phyloP scores from a whole-genome alignment of 2,113 vertebrate genomes.

The Eleginops maclovinus region DNA sequence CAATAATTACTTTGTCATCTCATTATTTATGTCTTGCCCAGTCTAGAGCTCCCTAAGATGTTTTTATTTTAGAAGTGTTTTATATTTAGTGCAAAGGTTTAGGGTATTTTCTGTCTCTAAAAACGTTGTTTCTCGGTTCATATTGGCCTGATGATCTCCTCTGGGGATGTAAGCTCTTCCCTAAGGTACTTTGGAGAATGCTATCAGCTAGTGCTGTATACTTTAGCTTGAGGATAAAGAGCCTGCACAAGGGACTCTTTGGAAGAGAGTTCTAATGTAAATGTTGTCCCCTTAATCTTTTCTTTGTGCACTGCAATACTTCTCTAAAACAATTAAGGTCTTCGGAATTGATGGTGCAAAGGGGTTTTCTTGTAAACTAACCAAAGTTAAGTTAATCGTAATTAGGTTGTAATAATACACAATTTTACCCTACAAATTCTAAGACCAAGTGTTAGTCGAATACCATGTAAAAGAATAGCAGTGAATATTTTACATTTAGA shows the following conservation, averaged over 20 bases:
- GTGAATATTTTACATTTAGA: neutral
- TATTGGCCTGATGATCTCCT: slow-evolving; percentile 14
- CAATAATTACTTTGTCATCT: slow-evolving; percentile 54
- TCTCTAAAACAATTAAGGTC: too few species aligned
- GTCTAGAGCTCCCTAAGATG: neutral
- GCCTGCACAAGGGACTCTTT: neutral
- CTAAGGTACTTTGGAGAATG: slow-evolving; percentile 15
- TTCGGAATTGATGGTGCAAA: too few species aligned
- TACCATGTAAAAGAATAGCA: too few species aligned
- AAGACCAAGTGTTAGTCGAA: too few species aligned
- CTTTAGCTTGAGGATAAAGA: slow-evolving; percentile 28
- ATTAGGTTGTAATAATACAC: too few species aligned
- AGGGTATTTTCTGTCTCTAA: neutral
- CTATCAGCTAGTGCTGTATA: slow-evolving; percentile 35
- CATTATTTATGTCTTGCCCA: slow-evolving; percentile 25
- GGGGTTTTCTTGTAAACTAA: neutral
- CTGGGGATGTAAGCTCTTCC: slow-evolving; percentile 34
- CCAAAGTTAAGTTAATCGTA: too few species aligned
- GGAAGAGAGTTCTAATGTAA: slow-evolving; percentile 11
- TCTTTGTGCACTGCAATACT: neutral
- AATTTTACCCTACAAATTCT: too few species aligned
- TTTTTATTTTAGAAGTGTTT: slow-evolving; percentile 20
- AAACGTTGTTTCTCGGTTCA: slow-evolving; percentile 28
- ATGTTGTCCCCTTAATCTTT: slow-evolving; percentile 14
- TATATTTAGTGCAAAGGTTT: slow-evolving; percentile 9